Percentiles rank a stretch among this genome's conserved stretches.
Evolutionary conservation across 2,113 vertebrate species (phyloP).

Genomic region (Urocitellus parryii): DNA sequence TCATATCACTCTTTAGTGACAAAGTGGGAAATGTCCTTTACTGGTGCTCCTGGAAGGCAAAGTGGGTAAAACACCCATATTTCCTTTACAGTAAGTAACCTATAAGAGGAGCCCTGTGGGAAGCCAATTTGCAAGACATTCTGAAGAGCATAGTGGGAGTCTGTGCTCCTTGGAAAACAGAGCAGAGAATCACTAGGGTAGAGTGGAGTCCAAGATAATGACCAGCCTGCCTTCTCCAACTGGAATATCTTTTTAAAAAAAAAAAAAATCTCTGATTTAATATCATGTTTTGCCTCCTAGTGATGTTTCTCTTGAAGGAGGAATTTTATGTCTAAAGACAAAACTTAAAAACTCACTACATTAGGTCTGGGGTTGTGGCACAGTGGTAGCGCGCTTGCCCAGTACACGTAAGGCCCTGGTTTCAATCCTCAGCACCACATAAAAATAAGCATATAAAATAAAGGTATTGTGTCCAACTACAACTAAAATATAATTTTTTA

Average conservation of each 20-base stretch:
- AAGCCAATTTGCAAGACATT: background rate
- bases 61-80: background rate
- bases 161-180: background rate
- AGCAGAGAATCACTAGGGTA: background rate
- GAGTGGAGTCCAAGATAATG: background rate
- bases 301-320: slow-evolving; percentile 8
- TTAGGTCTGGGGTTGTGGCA: too few relatives aligned
- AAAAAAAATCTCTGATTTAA: background rate
- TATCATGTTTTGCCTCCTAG: background rate
- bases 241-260: too few relatives aligned
- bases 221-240: background rate
- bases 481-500: background rate
- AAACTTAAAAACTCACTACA: background rate
- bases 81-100: background rate
- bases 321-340: background rate
- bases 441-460: too few relatives aligned
- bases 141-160: background rate
- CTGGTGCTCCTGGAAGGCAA: background rate
- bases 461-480: too few relatives aligned
- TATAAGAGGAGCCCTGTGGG: background rate
- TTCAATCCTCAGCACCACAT: too few relatives aligned
- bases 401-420: too few relatives aligned
- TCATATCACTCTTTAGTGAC: background rate
- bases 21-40: background rate
- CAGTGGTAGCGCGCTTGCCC: too few relatives aligned